Conservation (phyloP, 1,140 invertebrate species). For the Drosophila takahashii region DNA sequence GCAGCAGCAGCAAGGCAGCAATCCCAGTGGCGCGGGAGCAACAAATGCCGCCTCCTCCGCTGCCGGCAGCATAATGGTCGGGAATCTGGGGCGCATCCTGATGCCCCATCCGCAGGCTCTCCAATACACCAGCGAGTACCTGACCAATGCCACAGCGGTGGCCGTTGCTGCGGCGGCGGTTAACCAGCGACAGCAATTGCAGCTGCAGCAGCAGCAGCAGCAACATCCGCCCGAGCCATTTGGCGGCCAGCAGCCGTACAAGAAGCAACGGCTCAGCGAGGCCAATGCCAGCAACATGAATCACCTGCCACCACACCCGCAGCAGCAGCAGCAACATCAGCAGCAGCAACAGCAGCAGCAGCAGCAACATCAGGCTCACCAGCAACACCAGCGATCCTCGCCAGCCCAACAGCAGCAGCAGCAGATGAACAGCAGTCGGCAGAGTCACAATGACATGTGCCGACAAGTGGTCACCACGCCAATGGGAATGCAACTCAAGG, state of each 20-base stretch:
- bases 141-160: conserved; percentile 57
- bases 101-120: conserved; percentile 50
- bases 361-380: conserved; percentile 9
- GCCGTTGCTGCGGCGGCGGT: conserved; percentile 52
- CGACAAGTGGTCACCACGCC: conserved; percentile 24
- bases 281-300: conserved; percentile 81
- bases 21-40: conserved; percentile 14
- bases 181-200: conserved; percentile 53
- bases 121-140: conserved; percentile 75
- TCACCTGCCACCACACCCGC: conserved; percentile 73
- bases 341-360: conserved; percentile 15
- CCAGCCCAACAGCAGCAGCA: conserved; percentile 45
- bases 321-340: conserved; percentile 11
- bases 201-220: conserved; percentile 50
- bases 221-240: conserved; percentile 72
- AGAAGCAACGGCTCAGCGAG: conserved; percentile 91
- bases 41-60: conserved; percentile 13
- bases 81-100: conserved; percentile 54
- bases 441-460: conserved; percentile 48
- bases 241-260: conserved; percentile 87
- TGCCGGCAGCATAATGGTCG: conserved; percentile 52
- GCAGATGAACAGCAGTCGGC: conserved; percentile 48
- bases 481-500: conserved; percentile 65
- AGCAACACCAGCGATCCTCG: conserved; percentile 57
- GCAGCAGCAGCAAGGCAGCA: conserved; percentile 34